Conservation (phyloP, 2,113 vertebrate species). For the Notiomystis cincta region DNA sequence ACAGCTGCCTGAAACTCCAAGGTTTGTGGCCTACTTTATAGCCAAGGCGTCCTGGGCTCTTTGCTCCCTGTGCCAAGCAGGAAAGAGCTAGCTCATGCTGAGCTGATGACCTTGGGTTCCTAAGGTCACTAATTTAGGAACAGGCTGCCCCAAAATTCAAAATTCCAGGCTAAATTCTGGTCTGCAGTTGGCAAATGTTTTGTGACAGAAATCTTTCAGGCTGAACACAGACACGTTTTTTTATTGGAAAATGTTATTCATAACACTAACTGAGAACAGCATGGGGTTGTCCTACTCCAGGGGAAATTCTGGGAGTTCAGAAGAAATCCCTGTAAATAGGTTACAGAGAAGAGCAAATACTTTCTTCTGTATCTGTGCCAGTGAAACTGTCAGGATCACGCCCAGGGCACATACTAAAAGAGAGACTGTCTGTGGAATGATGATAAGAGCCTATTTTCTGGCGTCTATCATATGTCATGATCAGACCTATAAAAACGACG, state of each 20-base stretch:
- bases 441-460: conserved; percentile 32
- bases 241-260: conserved; percentile 12
- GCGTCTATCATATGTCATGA: conserved; percentile 15
- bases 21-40: background rate
- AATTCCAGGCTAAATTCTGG: background rate
- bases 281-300: conserved; percentile 25
- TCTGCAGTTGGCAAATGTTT: background rate
- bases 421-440: background rate
- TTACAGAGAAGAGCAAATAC: conserved; percentile 23
- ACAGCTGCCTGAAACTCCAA: background rate
- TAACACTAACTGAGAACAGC: conserved; percentile 9
- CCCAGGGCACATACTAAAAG: background rate
- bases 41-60: background rate
- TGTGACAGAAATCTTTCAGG: background rate
- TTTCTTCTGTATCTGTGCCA: background rate
- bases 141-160: background rate
- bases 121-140: background rate
- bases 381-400: background rate
- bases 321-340: conserved; percentile 43
- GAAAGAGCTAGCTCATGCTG: background rate
- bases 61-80: background rate
- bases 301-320: conserved; percentile 35
- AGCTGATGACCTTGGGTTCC: background rate
- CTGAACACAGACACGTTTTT: background rate
- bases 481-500: background rate